These are phyloP conservation scores for Squalus acanthias DNA, from an alignment of 2,797 vertebrate species.

Conservation along the genomic window DNA sequence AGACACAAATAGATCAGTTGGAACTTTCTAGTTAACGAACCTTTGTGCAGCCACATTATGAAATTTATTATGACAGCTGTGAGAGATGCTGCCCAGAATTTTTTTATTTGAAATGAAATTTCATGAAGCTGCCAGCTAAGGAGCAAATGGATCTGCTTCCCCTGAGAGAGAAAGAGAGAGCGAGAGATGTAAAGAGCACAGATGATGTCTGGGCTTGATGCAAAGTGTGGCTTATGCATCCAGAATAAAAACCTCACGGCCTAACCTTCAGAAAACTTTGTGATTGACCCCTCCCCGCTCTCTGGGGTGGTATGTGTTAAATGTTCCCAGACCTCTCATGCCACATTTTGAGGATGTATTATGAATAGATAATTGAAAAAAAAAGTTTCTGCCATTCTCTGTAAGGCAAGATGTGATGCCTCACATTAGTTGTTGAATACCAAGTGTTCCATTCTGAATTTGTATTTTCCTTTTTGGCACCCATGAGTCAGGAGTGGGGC, in stretches of 20 bases:
- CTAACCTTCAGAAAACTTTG: neutral
- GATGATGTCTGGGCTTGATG: neutral
- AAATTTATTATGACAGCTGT: slow-evolving; percentile 30
- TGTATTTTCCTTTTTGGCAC: too few relatives aligned
- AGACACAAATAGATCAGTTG: neutral
- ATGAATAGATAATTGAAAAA: too few relatives aligned
- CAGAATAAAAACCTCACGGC: neutral
- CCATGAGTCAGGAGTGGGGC: too few relatives aligned
- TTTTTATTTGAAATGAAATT: neutral
- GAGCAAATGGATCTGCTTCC: neutral
- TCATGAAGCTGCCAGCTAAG: neutral
- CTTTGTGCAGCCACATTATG: neutral
- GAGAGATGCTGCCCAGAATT: neutral
- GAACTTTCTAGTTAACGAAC: slow-evolving; percentile 39
- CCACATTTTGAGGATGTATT: too few relatives aligned
- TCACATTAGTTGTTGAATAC: neutral
- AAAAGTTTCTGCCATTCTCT: too few relatives aligned
- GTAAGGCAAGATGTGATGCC: neutral
- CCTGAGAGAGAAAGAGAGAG: neutral
- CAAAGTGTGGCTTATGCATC: neutral
- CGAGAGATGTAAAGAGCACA: neutral
- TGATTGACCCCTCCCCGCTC: neutral
- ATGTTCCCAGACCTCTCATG: neutral
- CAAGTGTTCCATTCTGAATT: too few relatives aligned
- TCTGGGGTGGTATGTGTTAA: neutral